Evolutionary conservation across 1,140 invertebrate species (phyloP).

Genomic region (Leptinotarsa texana): DNA sequence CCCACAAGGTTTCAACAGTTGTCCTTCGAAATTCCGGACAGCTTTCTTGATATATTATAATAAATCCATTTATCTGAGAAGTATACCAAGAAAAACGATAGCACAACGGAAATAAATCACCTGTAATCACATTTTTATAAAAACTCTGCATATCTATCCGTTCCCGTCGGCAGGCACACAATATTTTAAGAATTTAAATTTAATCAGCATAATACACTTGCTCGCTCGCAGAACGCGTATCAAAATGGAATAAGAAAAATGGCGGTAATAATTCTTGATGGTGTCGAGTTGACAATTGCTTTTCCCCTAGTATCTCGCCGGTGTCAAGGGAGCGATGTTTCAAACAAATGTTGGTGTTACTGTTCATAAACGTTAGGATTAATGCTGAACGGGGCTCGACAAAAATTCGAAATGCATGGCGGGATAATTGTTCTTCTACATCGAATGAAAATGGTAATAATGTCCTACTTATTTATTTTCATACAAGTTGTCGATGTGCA

Average conservation of each 20-base stretch:
- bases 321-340: slow-evolving; percentile 45
- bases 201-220: slow-evolving; percentile 45
- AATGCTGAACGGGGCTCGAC: slow-evolving; percentile 9
- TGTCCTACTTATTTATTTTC: too few relatives aligned
- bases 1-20: too few relatives aligned
- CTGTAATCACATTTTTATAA: slow-evolving; percentile 35
- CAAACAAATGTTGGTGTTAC: slow-evolving; percentile 33
- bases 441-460: too few relatives aligned
- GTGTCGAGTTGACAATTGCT: slow-evolving; percentile 50
- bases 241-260: slow-evolving; percentile 50
- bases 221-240: slow-evolving; percentile 37
- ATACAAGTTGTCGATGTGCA: too few relatives aligned
- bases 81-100: too few relatives aligned
- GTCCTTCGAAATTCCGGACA: too few relatives aligned
- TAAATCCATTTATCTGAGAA: too few relatives aligned
- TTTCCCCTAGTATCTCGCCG: slow-evolving; percentile 40
- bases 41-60: too few relatives aligned
- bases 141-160: slow-evolving; percentile 33
- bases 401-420: slow-evolving; percentile 9
- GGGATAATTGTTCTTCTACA: not conserved
- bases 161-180: slow-evolving; percentile 13
- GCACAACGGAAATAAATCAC: not conserved
- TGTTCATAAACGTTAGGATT: slow-evolving; percentile 19
- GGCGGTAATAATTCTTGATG: slow-evolving; percentile 46
- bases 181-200: slow-evolving; percentile 35